Conservation (phyloP, 2,113 vertebrate species). For the Ameiurus melas region DNA sequence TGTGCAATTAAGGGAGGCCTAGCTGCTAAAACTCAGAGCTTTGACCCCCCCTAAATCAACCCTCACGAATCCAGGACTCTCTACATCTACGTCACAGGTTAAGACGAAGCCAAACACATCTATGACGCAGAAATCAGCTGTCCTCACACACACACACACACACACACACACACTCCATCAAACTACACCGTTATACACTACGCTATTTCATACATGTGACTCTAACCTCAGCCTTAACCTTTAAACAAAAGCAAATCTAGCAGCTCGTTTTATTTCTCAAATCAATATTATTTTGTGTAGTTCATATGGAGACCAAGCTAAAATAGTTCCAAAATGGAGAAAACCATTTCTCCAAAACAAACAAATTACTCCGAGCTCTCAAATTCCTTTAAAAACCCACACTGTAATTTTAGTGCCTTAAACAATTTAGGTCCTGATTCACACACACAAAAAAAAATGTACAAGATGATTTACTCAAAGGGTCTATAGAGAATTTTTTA, state of each 20-base stretch:
- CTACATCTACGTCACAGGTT: not conserved
- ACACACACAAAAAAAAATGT: not conserved
- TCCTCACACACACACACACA: not conserved
- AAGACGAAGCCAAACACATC: not conserved
- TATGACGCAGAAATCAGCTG: not conserved
- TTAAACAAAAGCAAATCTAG: not conserved
- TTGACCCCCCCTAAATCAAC: not conserved
- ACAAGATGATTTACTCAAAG: not conserved
- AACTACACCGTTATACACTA: not conserved
- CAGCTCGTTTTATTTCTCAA: not conserved
- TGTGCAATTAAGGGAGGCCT: constrained; percentile 35
- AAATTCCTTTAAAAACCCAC: not conserved
- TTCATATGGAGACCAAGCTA: not conserved
- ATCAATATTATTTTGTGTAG: not conserved
- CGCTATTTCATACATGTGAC: not conserved
- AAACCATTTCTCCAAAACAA: not conserved
- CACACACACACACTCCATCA: not conserved
- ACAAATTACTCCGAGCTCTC: not conserved
- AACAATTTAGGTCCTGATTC: not conserved
- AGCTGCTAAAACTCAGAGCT: not conserved
- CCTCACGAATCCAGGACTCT: not conserved
- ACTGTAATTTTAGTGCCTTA: not conserved
- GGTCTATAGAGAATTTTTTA: not conserved
- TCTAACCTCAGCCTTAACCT: not conserved
- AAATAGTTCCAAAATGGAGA: not conserved